phyloP scores from a whole-genome alignment of 2,797 vertebrate species.

The Geotria australis region DNA sequence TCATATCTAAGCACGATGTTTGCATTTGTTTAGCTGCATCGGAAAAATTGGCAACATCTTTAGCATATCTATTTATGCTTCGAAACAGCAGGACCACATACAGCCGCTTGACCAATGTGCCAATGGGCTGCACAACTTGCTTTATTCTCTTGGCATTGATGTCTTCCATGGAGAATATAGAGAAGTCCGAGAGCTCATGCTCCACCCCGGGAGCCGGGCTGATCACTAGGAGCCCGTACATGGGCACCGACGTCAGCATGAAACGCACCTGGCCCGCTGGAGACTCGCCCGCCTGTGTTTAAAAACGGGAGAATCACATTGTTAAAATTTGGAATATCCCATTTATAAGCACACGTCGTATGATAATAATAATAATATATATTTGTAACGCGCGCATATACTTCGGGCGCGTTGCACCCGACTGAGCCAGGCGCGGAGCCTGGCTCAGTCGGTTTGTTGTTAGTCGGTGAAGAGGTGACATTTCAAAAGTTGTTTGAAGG shows the following conservation, averaged over 20 bases:
- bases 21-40: no score
- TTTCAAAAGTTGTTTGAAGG: no score
- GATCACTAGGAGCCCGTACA: constrained; percentile 37
- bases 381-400: no score
- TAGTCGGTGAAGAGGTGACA: no score
- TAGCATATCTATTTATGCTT: no score
- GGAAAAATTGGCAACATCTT: no score
- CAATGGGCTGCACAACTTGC: constrained; percentile 9
- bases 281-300: constrained; percentile 29
- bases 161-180: constrained; percentile 73
- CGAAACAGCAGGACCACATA: not conserved
- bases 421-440: no score
- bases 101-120: not conserved
- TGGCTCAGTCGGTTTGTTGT: no score
- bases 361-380: no score
- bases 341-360: not conserved
- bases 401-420: no score
- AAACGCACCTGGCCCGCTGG: constrained; percentile 39
- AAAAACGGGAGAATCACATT: not conserved
- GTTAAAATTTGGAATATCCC: constrained; percentile 4
- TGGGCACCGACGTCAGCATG: constrained; percentile 45
- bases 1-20: no score
- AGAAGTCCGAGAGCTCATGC: constrained; percentile 35
- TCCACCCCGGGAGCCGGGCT: constrained; percentile 9
- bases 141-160: constrained; percentile 41